Evolutionary conservation across 2,888 invertebrate species (phyloP).

Genomic region (Deilephila porcellus): DNA sequence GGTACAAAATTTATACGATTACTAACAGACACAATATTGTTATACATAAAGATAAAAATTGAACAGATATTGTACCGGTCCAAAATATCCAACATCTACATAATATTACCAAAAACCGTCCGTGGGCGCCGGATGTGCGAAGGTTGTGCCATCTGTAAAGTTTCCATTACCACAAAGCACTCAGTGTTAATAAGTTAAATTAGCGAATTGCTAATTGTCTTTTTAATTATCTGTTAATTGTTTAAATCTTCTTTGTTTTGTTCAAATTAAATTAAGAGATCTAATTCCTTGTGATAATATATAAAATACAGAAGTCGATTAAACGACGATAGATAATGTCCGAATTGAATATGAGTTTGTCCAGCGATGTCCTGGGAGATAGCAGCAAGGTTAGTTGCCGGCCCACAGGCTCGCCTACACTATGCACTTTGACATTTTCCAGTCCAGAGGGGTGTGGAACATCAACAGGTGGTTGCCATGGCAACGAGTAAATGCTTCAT

Average conservation of each 20-base stretch:
- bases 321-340: neutral
- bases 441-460: neutral
- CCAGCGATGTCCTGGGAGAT: neutral
- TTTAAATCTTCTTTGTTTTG: neutral
- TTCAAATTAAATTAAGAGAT: neutral
- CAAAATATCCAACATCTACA: too few species aligned
- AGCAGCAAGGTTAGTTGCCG: conserved; percentile 29
- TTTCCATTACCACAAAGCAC: conserved; percentile 49
- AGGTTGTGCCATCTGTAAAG: conserved; percentile 41
- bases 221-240: neutral
- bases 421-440: conserved; percentile 67
- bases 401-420: conserved; percentile 42
- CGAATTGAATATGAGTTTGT: neutral
- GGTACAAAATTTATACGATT: too few species aligned
- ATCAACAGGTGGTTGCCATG: conserved; percentile 72
- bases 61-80: too few species aligned
- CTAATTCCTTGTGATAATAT: neutral
- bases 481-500: conserved; percentile 57
- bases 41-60: too few species aligned
- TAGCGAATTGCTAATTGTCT: neutral
- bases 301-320: too few species aligned
- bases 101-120: neutral
- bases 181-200: neutral
- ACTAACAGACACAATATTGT: too few species aligned
- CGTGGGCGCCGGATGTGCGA: conserved; percentile 63